Conservation (phyloP, 2,797 vertebrate genomes). For the Alouatta caraya region DNA sequence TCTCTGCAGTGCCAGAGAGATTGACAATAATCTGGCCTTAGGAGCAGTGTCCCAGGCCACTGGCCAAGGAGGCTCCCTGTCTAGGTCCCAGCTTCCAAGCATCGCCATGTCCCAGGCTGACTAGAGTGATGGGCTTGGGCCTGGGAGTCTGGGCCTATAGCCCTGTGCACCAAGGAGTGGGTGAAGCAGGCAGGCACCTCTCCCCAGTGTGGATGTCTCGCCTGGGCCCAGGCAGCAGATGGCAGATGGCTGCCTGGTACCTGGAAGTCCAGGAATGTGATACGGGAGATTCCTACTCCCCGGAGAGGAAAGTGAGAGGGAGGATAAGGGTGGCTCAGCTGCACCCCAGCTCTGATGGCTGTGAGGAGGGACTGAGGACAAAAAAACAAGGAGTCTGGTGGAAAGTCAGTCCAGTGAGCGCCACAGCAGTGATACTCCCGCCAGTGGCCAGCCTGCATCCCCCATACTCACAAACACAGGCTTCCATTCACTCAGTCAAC, state of each 20-base stretch:
- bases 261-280: constrained; percentile 69
- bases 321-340: neutral
- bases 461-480: no score
- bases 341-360: neutral
- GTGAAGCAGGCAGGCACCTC: neutral
- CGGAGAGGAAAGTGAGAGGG: neutral
- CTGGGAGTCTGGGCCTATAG: neutral
- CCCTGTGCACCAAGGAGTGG: neutral
- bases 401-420: neutral
- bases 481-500: neutral
- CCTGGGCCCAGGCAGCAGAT: constrained; percentile 61
- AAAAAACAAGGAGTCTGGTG: neutral
- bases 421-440: neutral
- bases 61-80: neutral
- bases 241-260: constrained; percentile 65
- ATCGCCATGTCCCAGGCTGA: neutral
- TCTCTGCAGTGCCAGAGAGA: neutral
- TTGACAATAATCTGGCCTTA: neutral
- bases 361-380: neutral
- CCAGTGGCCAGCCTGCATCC: neutral
- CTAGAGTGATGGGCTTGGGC: neutral
- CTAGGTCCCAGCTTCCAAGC: neutral
- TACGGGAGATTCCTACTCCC: constrained; percentile 53
- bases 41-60: neutral
- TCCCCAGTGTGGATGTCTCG: constrained; percentile 58